Percentiles rank a stretch among this genome's conserved stretches.
Evolutionary conservation across 2,113 vertebrate species (phyloP).

Genomic region (Psilopsiagon aymara): DNA sequence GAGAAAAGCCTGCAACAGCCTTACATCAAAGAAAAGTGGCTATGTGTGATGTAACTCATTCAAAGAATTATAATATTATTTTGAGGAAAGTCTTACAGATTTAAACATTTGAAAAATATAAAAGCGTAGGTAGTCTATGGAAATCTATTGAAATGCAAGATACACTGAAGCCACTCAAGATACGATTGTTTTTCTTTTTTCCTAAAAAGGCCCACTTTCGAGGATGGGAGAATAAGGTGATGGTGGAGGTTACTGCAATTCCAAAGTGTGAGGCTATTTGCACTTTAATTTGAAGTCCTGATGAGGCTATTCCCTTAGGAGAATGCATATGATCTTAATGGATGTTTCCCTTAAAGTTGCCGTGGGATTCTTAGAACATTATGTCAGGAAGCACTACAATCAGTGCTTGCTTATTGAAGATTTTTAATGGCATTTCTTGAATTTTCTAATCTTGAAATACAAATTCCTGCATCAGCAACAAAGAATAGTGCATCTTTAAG

Average conservation of each 20-base stretch:
- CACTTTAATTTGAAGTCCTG: background rate
- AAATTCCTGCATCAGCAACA: background rate
- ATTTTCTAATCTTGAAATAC: background rate
- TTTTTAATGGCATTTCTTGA: background rate
- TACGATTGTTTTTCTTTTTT: background rate
- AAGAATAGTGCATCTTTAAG: background rate
- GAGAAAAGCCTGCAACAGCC: background rate
- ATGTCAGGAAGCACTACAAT: background rate
- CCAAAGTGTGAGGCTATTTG: background rate
- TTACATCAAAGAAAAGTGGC: background rate
- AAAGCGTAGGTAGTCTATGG: background rate
- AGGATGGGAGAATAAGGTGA: background rate
- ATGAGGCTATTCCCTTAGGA: background rate
- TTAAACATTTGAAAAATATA: background rate
- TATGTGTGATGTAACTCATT: background rate
- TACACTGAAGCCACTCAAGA: background rate
- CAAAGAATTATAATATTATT: background rate
- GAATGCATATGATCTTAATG: background rate
- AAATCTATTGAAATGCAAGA: background rate
- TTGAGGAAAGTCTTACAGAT: background rate
- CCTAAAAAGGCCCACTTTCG: background rate
- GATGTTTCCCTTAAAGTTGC: background rate
- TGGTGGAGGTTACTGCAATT: background rate
- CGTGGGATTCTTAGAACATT: background rate
- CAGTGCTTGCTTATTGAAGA: background rate